Evolutionary conservation across 2,113 vertebrate genomes (phyloP).

Genomic region (Onychostruthus taczanowskii): DNA sequence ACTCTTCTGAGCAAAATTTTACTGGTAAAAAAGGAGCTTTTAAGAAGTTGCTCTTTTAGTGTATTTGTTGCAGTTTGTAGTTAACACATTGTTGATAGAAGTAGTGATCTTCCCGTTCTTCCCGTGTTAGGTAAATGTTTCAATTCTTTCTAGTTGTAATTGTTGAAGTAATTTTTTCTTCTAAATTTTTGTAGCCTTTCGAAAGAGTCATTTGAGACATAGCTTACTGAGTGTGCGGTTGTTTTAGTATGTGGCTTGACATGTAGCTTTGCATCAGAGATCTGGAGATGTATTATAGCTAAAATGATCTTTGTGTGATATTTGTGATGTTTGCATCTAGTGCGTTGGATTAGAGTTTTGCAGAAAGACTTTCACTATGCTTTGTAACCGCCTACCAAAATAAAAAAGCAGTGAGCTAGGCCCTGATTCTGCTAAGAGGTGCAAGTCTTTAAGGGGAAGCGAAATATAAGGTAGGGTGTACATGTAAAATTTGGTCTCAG

Average conservation of each 20-base stretch:
- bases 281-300: not conserved
- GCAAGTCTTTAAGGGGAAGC: conserved; percentile 1
- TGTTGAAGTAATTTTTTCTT: not conserved
- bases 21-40: not conserved
- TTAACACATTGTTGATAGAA: not conserved
- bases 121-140: not conserved
- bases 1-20: not conserved
- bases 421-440: not conserved
- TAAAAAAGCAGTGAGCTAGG: conserved; percentile 14
- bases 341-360: not conserved
- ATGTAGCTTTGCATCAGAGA: not conserved
- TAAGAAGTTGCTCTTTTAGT: not conserved
- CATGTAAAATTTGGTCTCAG: not conserved
- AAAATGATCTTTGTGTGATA: not conserved
- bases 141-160: not conserved
- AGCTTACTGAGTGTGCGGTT: not conserved
- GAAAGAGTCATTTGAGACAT: not conserved
- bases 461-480: not conserved
- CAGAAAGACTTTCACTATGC: not conserved
- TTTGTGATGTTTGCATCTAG: not conserved
- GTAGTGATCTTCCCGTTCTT: not conserved
- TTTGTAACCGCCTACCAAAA: not conserved
- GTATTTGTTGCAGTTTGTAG: not conserved
- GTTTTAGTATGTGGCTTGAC: not conserved
- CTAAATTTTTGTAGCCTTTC: not conserved